Evolutionary conservation across 2,888 invertebrate species (phyloP).

Genomic region (Coelinius sp.): DNA sequence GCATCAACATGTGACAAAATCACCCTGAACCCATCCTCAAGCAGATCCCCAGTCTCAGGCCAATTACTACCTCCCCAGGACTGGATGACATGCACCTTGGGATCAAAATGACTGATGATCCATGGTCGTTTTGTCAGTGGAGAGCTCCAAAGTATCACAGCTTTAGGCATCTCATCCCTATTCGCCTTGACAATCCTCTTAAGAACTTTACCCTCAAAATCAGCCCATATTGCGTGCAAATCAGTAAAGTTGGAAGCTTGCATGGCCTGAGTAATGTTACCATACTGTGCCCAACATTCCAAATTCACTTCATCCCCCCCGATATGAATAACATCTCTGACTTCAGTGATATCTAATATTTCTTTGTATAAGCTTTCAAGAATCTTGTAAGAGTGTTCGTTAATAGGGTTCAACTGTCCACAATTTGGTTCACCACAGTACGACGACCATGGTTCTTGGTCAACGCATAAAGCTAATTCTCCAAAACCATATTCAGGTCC

Average conservation of each 20-base stretch:
- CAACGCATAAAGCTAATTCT: conserved; percentile 84
- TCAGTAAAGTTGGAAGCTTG: conserved; percentile 83
- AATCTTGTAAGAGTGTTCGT: conserved; percentile 82
- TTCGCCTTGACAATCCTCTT: conserved; percentile 77
- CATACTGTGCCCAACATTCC: conserved; percentile 81
- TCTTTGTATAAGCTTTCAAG: conserved; percentile 83
- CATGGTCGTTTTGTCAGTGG: conserved; percentile 83
- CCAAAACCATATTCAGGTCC: conserved; percentile 83
- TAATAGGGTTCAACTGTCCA: conserved; percentile 87
- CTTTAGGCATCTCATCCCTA: conserved; percentile 73
- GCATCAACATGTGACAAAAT: conserved; percentile 90
- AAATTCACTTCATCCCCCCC: conserved; percentile 89
- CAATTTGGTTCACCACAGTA: conserved; percentile 91
- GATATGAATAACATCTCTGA: conserved; percentile 85
- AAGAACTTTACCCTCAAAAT: conserved; percentile 80
- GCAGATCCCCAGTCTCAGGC: conserved; percentile 83
- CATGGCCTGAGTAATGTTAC: conserved; percentile 67
- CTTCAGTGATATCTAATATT: conserved; percentile 80
- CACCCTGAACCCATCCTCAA: conserved; percentile 83
- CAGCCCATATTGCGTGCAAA: conserved; percentile 84
- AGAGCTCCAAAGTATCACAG: conserved; percentile 83
- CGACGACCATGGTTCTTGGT: conserved; percentile 84
- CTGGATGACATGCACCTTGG: conserved; percentile 83
- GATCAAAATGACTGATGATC: conserved; percentile 78
- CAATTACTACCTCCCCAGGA: conserved; percentile 88